Evolutionary conservation across 2,797 vertebrate species (phyloP).

Genomic region (Orientallactaga sibirica): DNA sequence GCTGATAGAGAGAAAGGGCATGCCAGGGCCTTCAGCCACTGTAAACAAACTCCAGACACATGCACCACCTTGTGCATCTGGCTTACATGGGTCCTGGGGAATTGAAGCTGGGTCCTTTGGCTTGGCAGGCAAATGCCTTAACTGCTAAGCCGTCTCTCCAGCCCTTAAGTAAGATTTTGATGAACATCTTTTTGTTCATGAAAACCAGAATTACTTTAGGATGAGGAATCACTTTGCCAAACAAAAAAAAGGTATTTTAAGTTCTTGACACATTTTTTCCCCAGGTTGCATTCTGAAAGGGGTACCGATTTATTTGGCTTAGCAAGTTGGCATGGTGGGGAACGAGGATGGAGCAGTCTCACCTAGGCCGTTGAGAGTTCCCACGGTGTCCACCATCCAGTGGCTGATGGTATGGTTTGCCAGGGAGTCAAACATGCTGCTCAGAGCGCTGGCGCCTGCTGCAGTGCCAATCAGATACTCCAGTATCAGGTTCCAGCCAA

Average conservation of each 20-base stretch:
- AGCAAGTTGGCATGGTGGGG: neutral
- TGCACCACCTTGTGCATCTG: too few species aligned
- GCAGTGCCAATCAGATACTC: conserved; percentile 98
- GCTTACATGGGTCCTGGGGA: too few species aligned
- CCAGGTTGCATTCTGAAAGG: neutral
- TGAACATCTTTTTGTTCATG: conserved; percentile 39
- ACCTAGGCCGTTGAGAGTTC: conserved; percentile 95
- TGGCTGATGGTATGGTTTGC: conserved; percentile 97
- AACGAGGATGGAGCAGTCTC: conserved; percentile 68
- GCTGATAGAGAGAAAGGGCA: too few species aligned
- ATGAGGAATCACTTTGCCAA: conserved; percentile 6
- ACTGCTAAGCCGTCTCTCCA: too few species aligned
- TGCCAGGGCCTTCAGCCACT: too few species aligned
- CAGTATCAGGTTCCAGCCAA: conserved; percentile 98
- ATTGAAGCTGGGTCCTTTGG: too few species aligned
- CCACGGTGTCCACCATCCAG: conserved; percentile 94
- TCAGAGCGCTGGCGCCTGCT: conserved; percentile 95
- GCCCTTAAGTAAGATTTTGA: conserved; percentile 13
- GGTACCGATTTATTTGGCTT: neutral
- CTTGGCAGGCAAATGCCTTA: too few species aligned
- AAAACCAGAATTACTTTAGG: conserved; percentile 46
- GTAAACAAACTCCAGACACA: too few species aligned
- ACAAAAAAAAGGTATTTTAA: neutral
- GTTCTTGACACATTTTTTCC: neutral
- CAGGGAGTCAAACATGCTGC: conserved; percentile 98